Evolutionary conservation across 2,797 vertebrate species (phyloP).

Genomic region (Ibycter americanus): DNA sequence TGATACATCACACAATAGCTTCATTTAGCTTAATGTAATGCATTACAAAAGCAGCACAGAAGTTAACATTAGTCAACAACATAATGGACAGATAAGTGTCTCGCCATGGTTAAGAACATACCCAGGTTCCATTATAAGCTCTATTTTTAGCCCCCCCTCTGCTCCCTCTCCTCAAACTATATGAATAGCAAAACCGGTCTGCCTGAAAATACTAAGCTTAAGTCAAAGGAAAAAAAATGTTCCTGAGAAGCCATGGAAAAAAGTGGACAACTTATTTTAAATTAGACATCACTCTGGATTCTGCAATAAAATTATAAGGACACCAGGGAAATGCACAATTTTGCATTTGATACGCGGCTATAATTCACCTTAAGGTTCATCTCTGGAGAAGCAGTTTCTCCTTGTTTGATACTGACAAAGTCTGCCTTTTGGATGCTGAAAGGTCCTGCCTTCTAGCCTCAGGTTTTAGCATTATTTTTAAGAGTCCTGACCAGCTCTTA

Average conservation of each 20-base stretch:
- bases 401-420: background rate
- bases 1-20: conserved; percentile 43
- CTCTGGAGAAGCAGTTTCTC: background rate
- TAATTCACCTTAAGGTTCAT: background rate
- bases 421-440: background rate
- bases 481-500: background rate
- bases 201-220: conserved; percentile 16
- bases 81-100: conserved; percentile 63
- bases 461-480: background rate
- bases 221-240: background rate
- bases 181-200: conserved; percentile 14
- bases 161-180: conserved; percentile 11
- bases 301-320: conserved; percentile 12
- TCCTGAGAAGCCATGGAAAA: background rate
- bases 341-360: background rate
- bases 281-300: conserved; percentile 6
- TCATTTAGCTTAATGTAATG: conserved; percentile 68
- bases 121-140: conserved; percentile 44
- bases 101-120: conserved; percentile 48
- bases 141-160: conserved; percentile 48
- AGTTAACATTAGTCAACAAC: conserved; percentile 65
- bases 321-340: background rate
- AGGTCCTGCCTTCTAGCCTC: background rate
- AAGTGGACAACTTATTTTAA: background rate
- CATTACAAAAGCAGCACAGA: conserved; percentile 56